Conservation (phyloP, 2,888 invertebrate species). For the Leuctra nigra region DNA sequence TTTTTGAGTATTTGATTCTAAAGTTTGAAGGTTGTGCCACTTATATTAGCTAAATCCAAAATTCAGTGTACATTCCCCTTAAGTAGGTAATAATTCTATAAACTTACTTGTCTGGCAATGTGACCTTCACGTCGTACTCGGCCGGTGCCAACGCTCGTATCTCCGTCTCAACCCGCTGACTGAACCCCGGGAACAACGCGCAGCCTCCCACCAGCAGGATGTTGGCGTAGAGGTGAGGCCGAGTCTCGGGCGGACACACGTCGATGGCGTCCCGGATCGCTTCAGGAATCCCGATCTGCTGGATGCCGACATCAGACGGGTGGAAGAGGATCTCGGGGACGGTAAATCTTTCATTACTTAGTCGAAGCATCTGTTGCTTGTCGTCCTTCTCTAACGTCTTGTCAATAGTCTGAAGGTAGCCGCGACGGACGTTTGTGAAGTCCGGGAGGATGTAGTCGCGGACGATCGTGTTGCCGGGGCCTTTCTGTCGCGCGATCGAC, state of each 20-base stretch:
- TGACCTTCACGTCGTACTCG: slow-evolving; percentile 68
- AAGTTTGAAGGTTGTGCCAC: too few species aligned
- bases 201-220: slow-evolving; percentile 81
- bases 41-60: too few species aligned
- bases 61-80: too few species aligned
- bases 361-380: slow-evolving; percentile 67
- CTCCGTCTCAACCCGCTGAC: slow-evolving; percentile 69
- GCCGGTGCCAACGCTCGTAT: slow-evolving; percentile 71
- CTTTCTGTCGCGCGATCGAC: slow-evolving; percentile 54
- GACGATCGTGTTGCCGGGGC: slow-evolving; percentile 60
- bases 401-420: slow-evolving; percentile 53
- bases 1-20: too few species aligned
- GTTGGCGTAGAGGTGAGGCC: slow-evolving; percentile 70
- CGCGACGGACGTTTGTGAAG: slow-evolving; percentile 82
- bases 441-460: slow-evolving; percentile 95
- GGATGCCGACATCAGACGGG: slow-evolving; percentile 91
- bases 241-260: slow-evolving; percentile 64
- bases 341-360: slow-evolving; percentile 91
- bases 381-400: slow-evolving; percentile 33
- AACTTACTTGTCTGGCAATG: slow-evolving; percentile 57
- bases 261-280: slow-evolving; percentile 73
- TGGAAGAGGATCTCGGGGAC: slow-evolving; percentile 93
- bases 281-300: slow-evolving; percentile 88
- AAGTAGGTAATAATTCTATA: too few species aligned
- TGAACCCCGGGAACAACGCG: slow-evolving; percentile 74